Base-by-base conservation (phyloP, 1,140 invertebrate genomes). In the Heliconius hewitsoni region DNA sequence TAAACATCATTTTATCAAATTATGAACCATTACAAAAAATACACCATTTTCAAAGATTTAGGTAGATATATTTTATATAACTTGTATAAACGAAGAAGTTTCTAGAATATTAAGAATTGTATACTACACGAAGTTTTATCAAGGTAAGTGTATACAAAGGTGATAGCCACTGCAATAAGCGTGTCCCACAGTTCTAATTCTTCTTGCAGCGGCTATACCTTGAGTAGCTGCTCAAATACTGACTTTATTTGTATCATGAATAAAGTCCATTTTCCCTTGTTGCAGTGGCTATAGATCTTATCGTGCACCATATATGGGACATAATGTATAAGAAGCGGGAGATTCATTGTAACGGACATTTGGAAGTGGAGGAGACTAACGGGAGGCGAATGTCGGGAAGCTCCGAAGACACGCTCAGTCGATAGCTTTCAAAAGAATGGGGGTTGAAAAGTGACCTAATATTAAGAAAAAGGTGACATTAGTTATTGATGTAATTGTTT, bases 241-340 rank as follows among this genome's bases (percentile, higher is more conserved):
- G 81, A 85, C 85, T 79, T 81, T 87, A 74, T 76, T n/a, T 66
- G 11, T 73, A 16, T 70, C 50, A 73, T 75, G 79, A 74, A 77
- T 84, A 87, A 88, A 88, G 87, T 84, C 76, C 81, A 60, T 88
- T 94, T 93, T 89, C 88, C 91, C 90, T 95, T 96, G 96, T 97
- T 97, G 96, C 97, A 99, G 99, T 99, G 96, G 99, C 99, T 95
- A 99, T 99, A 96, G 98, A 99, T 95, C 96, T 99, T 94, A 99
- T 99, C 95, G 98, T 99, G 89, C 98, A 99, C 95, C 98, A 99
- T 96, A 99, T 99, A 95, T 97, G 98, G 96, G 98, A 99, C 95
- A 97, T 98, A 88, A 96, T 99, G 93, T 97, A 95, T 92, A 96
- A 96, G 95, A 96, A 93, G 87, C 93, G 88, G 86, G 91, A 92